Evolutionary conservation across 2,888 invertebrate species (phyloP).

Genomic region (Ptilodon capucinus): DNA sequence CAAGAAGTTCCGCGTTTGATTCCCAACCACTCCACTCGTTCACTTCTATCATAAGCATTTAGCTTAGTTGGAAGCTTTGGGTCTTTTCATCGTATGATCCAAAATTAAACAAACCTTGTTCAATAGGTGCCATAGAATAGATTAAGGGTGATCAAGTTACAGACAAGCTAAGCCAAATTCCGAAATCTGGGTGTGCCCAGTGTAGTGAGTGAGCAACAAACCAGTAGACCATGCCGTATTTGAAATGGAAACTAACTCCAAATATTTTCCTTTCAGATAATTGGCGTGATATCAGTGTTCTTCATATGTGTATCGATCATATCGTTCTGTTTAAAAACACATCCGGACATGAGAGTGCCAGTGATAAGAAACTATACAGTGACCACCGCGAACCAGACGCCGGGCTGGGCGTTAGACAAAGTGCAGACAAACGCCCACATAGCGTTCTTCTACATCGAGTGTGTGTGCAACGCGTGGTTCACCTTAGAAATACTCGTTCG

Average conservation of each 20-base stretch:
- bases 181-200: no score
- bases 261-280: conserved; percentile 88
- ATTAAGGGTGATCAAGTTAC: no score
- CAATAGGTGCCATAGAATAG: no score
- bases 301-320: conserved; percentile 99
- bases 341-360: conserved; percentile 98
- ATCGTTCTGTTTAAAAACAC: conserved; percentile 99
- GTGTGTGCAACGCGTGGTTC: conserved; percentile 99
- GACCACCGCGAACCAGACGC: conserved; percentile 87
- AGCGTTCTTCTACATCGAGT: conserved; percentile 99
- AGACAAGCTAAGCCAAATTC: no score
- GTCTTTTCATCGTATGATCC: no score
- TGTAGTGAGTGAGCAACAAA: no score
- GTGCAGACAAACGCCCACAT: conserved; percentile 97
- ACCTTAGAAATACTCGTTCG: conserved; percentile 97
- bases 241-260: background rate
- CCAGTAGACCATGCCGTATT: no score
- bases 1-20: no score
- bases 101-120: no score
- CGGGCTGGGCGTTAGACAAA: conserved; percentile 94
- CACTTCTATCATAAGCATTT: no score
- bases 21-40: no score
- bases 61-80: no score
- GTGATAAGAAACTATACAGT: conserved; percentile 91
- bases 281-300: conserved; percentile 99